Evolutionary conservation across 2,797 vertebrate species (phyloP).

Genomic region (Neosilurus hyrtlii): DNA sequence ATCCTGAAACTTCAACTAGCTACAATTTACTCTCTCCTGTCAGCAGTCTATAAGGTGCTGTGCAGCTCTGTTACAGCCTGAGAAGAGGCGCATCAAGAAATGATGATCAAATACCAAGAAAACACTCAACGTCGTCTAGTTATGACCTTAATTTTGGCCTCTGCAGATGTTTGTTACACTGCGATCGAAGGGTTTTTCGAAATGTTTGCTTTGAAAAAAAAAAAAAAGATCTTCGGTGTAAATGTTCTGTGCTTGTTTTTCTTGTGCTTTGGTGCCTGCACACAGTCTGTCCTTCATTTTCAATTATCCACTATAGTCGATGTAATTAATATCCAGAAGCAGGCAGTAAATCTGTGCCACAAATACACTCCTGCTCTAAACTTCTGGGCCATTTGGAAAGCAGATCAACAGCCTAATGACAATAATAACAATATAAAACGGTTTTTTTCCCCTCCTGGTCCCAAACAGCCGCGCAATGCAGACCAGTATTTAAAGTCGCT

Average conservation of each 20-base stretch:
- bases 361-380: slow-evolving; percentile 60
- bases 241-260: slow-evolving; percentile 5
- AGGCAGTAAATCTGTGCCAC: slow-evolving; percentile 30
- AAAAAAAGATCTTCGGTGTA: background rate
- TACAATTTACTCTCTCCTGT: slow-evolving; percentile 74
- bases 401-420: slow-evolving; percentile 75
- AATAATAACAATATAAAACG: slow-evolving; percentile 80
- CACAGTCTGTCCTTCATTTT: slow-evolving; percentile 16
- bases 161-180: slow-evolving; percentile 5
- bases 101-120: slow-evolving; percentile 63
- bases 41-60: slow-evolving; percentile 63
- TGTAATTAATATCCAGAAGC: slow-evolving; percentile 41
- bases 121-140: slow-evolving; percentile 12
- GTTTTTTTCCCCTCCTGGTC: slow-evolving; percentile 67
- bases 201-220: background rate
- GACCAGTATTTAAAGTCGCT: slow-evolving; percentile 80
- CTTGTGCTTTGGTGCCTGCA: background rate
- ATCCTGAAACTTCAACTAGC: slow-evolving; percentile 80
- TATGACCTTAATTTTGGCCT: slow-evolving; percentile 36
- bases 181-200: background rate
- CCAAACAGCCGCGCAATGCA: slow-evolving; percentile 78
- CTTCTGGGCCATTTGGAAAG: slow-evolving; percentile 70
- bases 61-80: slow-evolving; percentile 52
- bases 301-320: slow-evolving; percentile 22
- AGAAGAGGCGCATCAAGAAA: slow-evolving; percentile 62